Evolutionary conservation across 2,113 vertebrate species (phyloP), one percentile per base, ranked within the genome.

Genomic region (Ceyx melanurus): DNA sequence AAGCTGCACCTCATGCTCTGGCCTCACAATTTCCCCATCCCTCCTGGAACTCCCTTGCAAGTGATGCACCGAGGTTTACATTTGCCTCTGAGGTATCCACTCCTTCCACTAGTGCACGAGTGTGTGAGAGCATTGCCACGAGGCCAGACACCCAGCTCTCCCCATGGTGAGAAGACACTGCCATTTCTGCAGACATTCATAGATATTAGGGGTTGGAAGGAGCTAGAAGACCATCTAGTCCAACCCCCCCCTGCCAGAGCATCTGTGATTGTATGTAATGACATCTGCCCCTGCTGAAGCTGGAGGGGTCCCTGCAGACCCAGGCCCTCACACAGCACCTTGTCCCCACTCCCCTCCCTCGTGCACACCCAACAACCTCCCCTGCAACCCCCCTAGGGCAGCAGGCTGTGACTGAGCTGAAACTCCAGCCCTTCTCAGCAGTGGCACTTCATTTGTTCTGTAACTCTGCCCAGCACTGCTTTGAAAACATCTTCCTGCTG

Each of bases 301-400:
- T 25, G 35, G 0, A 18, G 67, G 18, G 5, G 19, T 64, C 50
- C 13, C 6, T 0, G 10, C 43, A 33, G 68, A 10, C 6, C 11
- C 82, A 70, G 66, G 12, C 42, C 29, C 61, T n/a, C 23, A 6
- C 26, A 33, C 26, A 48, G 42, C 28, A 48, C n/a, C 20, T 12
- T 14, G 23, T 23, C 46, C 51, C 29, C 65, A 13, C 29, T 2
- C 9, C 31, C 76, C 51, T 35, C 7, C 18, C 22, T 35, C 43
- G 8, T 1, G 0, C 40, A 58, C 14, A 3, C 23, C 10, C 64
- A 29, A 1, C 6, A 61, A 76, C 22, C 21, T n/a, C 60, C 0
- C 0, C 0, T 16, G 35, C 46, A 54, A 9, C 14, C 54, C 19
- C 0, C 0, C 3, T 8, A 1, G 23, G n/a, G 5, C 18, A n/a